Percentiles rank a stretch among this genome's conserved stretches.
phyloP scores from a whole-genome alignment of 64 coral and sea anemone species.

The Cladopsammia gracilis region DNA sequence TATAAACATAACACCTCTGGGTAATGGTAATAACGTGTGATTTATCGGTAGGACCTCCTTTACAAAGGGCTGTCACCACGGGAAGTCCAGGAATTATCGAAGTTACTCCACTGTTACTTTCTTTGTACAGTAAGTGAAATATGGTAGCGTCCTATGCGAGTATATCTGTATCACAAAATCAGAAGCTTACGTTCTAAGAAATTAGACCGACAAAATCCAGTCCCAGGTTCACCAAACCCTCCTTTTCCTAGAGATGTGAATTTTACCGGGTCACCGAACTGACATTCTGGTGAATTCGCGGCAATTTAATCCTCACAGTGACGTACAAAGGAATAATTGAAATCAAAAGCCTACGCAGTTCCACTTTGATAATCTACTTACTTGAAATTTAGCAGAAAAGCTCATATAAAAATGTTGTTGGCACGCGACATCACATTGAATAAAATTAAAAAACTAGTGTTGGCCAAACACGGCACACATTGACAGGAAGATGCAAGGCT shows the following conservation, averaged over 20 bases:
- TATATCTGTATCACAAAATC: too few species aligned
- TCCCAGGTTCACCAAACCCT: background rate
- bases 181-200: too few species aligned
- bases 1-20: background rate
- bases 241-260: background rate
- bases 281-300: background rate
- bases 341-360: background rate
- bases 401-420: background rate
- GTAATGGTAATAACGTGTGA: background rate
- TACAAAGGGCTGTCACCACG: background rate
- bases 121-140: background rate
- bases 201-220: too few species aligned
- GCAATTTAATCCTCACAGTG: background rate
- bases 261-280: background rate
- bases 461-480: background rate
- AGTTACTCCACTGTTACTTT: background rate
- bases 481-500: background rate
- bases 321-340: background rate
- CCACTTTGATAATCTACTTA: background rate
- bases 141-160: background rate
- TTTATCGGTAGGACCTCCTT: background rate
- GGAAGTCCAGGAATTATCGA: background rate
- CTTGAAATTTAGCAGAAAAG: background rate
- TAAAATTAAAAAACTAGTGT: background rate
- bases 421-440: background rate